Evolutionary conservation across 2,888 invertebrate species (phyloP), one percentile per base, ranked within the genome.

Genomic region (Lithophane socia): DNA sequence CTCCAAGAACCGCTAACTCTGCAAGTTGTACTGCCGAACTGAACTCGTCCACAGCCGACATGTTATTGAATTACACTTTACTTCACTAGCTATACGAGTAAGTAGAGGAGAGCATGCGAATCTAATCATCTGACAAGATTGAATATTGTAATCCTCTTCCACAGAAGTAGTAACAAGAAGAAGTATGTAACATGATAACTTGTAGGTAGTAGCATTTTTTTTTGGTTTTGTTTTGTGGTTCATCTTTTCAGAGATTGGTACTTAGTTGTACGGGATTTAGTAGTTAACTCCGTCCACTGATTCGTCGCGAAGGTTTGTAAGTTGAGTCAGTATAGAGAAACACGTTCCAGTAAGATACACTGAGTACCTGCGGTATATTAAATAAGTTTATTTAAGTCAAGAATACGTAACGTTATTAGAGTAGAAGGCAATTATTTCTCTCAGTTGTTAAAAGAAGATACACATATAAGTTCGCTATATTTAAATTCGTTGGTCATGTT

Each of bases 121-220:
- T 73, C 70, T 73, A 75, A 83, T 83, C 73, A 76, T 79, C 64
- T 44, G 64, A 71, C 70, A 68, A 75, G 72, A 80, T 75, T 84
- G 74, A 77, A 84, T 83, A 84, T 77, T 71, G 75, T 84, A 77
- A 77, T 79, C 72, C 79, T 63, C 72, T 79, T 58, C 42, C 44
- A 37, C 44, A 63, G 37, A 37, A 37, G 37, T 37, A 37, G 37
- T 37, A 37, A 37, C 37, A 4, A 37, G 37, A 37, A 37, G 12
- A 69, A 65, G 24, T 54, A 8, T 21, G 29, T n/a, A 16, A 52
- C 13, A 52, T 29, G 21, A 52, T 67, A 52, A 52, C 37, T 37
- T 52, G 4, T 37, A 13, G 2, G 9, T 52, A 52, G 5, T 52
- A 5, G 16, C 9, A 9, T 21, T 18, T 54, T 54, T 54, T 37